Base-by-base conservation (phyloP, 2,888 invertebrate genomes). In the Dione vanillae region DNA sequence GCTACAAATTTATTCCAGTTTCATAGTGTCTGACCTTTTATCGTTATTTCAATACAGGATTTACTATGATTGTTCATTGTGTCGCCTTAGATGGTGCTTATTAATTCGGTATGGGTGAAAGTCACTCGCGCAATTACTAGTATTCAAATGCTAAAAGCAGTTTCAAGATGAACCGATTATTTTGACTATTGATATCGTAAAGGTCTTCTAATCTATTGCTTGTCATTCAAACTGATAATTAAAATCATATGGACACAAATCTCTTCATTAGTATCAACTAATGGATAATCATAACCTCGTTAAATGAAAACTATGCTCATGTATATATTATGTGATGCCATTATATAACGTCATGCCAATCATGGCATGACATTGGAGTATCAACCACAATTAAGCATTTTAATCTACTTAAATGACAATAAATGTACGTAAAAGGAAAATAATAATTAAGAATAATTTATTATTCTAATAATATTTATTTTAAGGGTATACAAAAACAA, bases 91-190 rank as follows among this genome's bases (percentile, higher is more conserved):
- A 64, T 49, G 68, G 64, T 52, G 35, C 51, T 69, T 45, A 65
- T 67, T 65, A 47, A 65, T 47, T 70, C 35, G 40, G 67, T 56
- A 40, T 70, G 51, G 76, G 76, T 77, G 78, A 77, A 76, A 73
- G 75, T 74, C 71, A 75, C 69, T 74, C 59, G 71, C 62, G 65
- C 65, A 71, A 67, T 67, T 16, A 62, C 51, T 41, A n/a, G 51
- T 65, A 59, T 71, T 72, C 62, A 69, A 72, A 74, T 67, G 71
- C 67, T 69, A 67, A 71, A 75, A 76, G 75, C 27, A 68, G 76
- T 73, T 76, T 54, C 27, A 52, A 65, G 69, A 71, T 71, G 58
- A 62, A 59, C 47, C 37, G 64, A 47, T 74, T 69, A 68, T 68
- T 47, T 66, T 16, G 56, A 59, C 6, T 27, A n/a, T 2, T 45